Percentiles rank a stretch among this genome's conserved stretches.
Evolutionary conservation across 2,797 vertebrate species (phyloP).

Genomic region (Valencia hispanica): DNA sequence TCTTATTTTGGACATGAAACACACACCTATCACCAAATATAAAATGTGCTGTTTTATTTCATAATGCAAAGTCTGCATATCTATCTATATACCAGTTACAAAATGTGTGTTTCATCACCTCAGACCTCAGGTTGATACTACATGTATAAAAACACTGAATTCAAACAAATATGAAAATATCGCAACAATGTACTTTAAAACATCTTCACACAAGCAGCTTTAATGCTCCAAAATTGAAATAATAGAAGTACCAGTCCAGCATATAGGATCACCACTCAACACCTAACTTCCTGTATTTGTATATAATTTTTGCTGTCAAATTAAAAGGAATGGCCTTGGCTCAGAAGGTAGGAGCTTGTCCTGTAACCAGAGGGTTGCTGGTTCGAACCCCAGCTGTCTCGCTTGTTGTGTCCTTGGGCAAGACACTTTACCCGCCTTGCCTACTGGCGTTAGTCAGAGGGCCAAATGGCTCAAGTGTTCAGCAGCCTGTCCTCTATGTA

Average conservation of each 20-base stretch:
- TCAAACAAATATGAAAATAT: background rate
- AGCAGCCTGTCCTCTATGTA: too few relatives aligned
- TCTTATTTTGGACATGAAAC: slow-evolving; percentile 9
- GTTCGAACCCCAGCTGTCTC: too few relatives aligned
- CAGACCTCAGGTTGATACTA: background rate
- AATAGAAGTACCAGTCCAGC: background rate
- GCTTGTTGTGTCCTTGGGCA: too few relatives aligned
- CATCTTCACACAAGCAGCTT: background rate
- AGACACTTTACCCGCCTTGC: too few relatives aligned
- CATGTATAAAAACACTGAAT: background rate
- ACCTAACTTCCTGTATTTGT: too few relatives aligned
- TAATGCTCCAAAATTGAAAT: background rate
- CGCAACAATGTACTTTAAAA: background rate
- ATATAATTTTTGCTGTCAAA: too few relatives aligned
- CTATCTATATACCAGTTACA: background rate
- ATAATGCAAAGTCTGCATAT: background rate
- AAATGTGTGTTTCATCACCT: background rate
- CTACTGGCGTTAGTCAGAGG: too few relatives aligned
- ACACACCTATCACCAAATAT: background rate
- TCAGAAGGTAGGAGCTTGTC: too few relatives aligned
- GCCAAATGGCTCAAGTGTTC: too few relatives aligned
- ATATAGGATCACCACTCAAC: background rate
- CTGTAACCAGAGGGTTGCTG: too few relatives aligned
- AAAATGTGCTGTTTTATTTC: background rate
- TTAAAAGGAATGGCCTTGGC: too few relatives aligned